Evolutionary conservation across 2,797 vertebrate species (phyloP).

Genomic region (Xiphorhynchus erythropygius): DNA sequence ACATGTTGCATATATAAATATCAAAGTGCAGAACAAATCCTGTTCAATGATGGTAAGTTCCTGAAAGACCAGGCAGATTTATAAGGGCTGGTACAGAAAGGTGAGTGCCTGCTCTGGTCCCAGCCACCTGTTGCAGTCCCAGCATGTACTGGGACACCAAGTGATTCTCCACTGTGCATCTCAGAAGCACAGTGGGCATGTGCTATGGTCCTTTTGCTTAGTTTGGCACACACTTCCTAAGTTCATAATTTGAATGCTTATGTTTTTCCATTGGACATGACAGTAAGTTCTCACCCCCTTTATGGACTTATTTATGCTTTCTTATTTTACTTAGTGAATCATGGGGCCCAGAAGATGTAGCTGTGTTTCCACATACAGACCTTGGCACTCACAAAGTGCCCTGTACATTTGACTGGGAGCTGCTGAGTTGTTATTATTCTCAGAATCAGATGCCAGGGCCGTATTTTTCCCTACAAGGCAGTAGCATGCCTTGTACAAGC

Average conservation of each 20-base stretch:
- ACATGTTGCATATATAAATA: neutral
- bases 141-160: neutral
- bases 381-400: neutral
- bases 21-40: neutral
- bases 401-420: neutral
- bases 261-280: neutral
- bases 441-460: neutral
- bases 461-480: neutral
- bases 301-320: neutral
- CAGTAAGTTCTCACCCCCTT: neutral
- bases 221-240: neutral
- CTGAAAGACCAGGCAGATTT: neutral
- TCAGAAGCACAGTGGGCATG: neutral
- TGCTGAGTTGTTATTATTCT: neutral
- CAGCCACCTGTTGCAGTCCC: neutral
- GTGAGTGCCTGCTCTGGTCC: neutral
- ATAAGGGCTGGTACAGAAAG: neutral
- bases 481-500: neutral
- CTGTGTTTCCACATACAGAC: neutral
- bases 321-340: neutral
- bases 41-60: neutral
- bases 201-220: neutral
- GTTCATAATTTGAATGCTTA: neutral
- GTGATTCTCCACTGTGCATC: neutral
- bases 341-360: neutral